Evolutionary conservation across 2,797 vertebrate genomes (phyloP).

Genomic region (Carcharodon carcharias): DNA sequence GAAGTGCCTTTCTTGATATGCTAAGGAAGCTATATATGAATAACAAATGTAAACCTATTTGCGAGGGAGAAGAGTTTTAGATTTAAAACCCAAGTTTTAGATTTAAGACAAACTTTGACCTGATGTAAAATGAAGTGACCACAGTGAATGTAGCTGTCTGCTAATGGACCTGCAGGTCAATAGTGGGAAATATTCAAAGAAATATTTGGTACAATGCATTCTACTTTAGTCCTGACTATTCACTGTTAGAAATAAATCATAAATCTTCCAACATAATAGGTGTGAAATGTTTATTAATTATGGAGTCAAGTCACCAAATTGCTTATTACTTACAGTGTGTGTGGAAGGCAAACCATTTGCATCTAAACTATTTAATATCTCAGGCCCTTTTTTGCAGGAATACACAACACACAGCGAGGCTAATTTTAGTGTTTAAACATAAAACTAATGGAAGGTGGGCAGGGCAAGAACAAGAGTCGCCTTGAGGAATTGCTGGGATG

Average conservation of each 20-base stretch:
- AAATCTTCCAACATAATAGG: not conserved
- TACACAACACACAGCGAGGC: not conserved
- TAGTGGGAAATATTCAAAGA: not conserved
- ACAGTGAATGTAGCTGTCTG: not conserved
- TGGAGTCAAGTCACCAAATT: not conserved
- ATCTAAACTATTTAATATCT: not conserved
- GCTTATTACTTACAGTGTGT: not conserved
- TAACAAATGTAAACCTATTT: not conserved
- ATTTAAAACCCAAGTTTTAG: not conserved
- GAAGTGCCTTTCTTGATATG: not conserved
- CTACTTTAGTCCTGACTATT: not conserved
- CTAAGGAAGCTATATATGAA: not conserved
- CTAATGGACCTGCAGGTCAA: not conserved
- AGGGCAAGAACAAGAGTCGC: not conserved
- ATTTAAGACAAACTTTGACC: not conserved
- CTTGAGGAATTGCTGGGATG: not conserved
- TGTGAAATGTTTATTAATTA: not conserved
- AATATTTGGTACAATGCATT: not conserved
- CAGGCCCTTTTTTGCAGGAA: not conserved
- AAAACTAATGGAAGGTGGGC: not conserved
- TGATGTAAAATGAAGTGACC: not conserved
- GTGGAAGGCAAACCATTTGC: not conserved
- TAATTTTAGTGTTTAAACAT: not conserved
- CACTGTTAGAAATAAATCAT: not conserved
- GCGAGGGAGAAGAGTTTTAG: not conserved